Evolutionary conservation across 2,797 vertebrate species (phyloP).

Genomic region (Oryzias dopingdopingensis): DNA sequence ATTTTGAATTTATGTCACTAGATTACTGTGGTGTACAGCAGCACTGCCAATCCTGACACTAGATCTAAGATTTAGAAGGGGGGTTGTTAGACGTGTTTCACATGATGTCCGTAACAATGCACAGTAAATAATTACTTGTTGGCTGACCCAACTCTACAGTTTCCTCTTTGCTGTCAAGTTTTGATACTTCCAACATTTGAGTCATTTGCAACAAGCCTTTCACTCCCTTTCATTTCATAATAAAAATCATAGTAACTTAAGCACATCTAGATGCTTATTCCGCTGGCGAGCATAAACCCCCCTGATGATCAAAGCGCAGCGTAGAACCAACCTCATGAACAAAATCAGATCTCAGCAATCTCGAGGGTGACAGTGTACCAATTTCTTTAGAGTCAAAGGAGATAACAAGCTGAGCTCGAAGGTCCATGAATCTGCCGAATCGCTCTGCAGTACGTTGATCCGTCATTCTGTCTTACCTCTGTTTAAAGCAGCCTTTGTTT

Average conservation of each 20-base stretch:
- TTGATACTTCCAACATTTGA: slow-evolving; percentile 14
- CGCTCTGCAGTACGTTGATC: slow-evolving; percentile 34
- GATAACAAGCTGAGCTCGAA: slow-evolving; percentile 53
- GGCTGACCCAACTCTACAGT: background rate
- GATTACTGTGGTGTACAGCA: slow-evolving; percentile 9
- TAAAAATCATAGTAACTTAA: slow-evolving; percentile 48
- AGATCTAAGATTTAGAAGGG: background rate
- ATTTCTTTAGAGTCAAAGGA: slow-evolving; percentile 36
- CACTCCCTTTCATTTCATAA: slow-evolving; percentile 26
- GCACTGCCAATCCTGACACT: slow-evolving; percentile 2
- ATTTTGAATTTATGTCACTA: slow-evolving; percentile 16
- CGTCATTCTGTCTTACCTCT: slow-evolving; percentile 42
- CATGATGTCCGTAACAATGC: background rate
- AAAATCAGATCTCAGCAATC: slow-evolving; percentile 58
- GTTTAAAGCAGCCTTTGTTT: slow-evolving; percentile 36
- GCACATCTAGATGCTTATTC: slow-evolving; percentile 44
- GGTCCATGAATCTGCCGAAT: slow-evolving; percentile 34
- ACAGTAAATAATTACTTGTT: background rate
- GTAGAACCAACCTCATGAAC: slow-evolving; percentile 35
- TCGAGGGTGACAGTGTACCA: slow-evolving; percentile 42
- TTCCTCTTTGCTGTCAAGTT: slow-evolving; percentile 3
- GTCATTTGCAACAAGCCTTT: slow-evolving; percentile 28
- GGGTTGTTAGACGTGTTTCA: background rate
- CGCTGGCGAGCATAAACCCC: slow-evolving; percentile 25
- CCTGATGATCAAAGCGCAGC: slow-evolving; percentile 54